Evolutionary conservation across 2,797 vertebrate species (phyloP), one percentile per base, ranked within the genome.

Genomic region (Tadarida brasiliensis): DNA sequence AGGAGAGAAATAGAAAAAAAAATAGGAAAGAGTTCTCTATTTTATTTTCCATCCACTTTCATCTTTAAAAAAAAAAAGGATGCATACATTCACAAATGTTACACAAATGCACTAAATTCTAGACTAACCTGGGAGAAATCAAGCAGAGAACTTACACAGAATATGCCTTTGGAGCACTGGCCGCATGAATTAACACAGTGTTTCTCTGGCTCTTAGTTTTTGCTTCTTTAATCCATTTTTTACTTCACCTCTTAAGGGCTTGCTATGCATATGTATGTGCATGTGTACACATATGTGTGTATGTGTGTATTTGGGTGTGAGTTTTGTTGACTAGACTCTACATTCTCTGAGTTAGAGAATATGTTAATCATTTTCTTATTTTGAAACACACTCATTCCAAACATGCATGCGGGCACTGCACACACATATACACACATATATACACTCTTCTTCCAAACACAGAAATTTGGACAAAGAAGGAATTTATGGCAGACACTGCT

Each of bases 281-380:
- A 24, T 15, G 28, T 12, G 12, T 80, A 20, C 56, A 30, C 11
- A 10, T 1, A 24, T 3, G 11, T 20, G 11, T 4, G 3, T 39
- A 3, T 28, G 17, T n/a, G 33, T 89, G 16, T 47, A 68, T 63
- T 68, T 70, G 20, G 20, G 30, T 33, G 2, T 44, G 74, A 76
- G 59, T 91, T 78, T 86, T 94, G 44, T 78, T 94, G 33, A 67
- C 80, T 33, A 68, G 63, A 61, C 20, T 77, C 20, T 30, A 56
- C 4, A 28, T 70, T 81, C 8, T 91, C 44, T 71, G 19, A 82
- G 20, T 44, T 57, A 59, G 1, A 20, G 5, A 39, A 59, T 65
- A 35, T 57, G 51, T 70, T 83, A 44, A 74, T 88, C 26, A 35
- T 6, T 88, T 95, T 89, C 83, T 77, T 87, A 74, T 33, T 49